phyloP scores from a whole-genome alignment of 23 tunicate genomes.

The Ciona savignyi region DNA sequence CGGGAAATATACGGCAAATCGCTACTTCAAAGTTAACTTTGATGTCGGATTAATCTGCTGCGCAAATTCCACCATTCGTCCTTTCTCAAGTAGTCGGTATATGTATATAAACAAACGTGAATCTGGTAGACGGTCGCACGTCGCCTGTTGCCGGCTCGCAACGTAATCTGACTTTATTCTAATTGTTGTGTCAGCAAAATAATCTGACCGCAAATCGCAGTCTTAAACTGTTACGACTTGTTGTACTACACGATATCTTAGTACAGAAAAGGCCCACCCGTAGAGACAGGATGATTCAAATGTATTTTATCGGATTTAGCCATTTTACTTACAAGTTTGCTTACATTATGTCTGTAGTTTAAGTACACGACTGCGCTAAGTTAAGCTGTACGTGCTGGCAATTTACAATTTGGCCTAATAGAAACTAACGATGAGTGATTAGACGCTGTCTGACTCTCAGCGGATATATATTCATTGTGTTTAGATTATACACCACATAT shows the following conservation, averaged over 20 bases:
- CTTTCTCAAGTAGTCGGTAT: background rate
- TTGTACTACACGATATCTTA: no score
- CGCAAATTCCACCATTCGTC: background rate
- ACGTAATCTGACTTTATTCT: background rate
- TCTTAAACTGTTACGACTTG: no score
- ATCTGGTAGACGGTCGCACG: background rate
- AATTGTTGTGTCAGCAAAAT: background rate
- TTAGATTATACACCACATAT: no score
- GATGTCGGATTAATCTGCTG: background rate
- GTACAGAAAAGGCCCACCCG: constrained; percentile 1
- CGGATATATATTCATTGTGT: no score
- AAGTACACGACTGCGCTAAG: background rate
- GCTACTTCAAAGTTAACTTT: no score
- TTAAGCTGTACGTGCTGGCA: no score
- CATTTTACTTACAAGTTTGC: background rate
- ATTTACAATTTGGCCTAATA: no score
- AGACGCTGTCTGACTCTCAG: no score
- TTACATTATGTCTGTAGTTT: background rate
- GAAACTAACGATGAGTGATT: no score
- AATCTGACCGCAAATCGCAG: background rate
- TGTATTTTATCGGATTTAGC: background rate
- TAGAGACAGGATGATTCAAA: background rate
- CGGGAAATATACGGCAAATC: no score
- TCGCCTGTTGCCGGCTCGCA: background rate
- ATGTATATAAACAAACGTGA: background rate